These are phyloP conservation scores for Aphyosemion australe DNA, from an alignment of 2,113 vertebrate genomes.

Conservation along the genomic window DNA sequence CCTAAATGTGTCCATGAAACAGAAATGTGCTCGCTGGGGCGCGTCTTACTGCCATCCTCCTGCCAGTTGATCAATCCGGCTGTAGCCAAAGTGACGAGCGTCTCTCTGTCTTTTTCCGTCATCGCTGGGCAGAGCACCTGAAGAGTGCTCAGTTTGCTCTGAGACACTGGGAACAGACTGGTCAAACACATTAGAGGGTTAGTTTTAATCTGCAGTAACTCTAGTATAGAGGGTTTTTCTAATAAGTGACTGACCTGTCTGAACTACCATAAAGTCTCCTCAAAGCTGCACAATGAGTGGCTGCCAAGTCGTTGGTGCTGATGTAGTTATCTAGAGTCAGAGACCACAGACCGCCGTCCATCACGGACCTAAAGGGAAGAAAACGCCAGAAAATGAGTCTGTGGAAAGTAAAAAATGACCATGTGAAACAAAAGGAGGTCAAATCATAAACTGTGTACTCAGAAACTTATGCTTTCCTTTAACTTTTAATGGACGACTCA, in stretches of 20 bases:
- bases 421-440: no score
- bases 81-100: conserved; percentile 83
- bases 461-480: no score
- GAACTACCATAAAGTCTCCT: conserved; percentile 80
- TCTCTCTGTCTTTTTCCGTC: conserved; percentile 82
- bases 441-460: no score
- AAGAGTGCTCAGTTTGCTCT: conserved; percentile 87
- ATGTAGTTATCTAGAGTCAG: conserved; percentile 86
- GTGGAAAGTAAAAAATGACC: no score
- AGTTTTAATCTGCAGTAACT: neutral
- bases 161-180: conserved; percentile 89
- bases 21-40: neutral
- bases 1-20: neutral
- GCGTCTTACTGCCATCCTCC: conserved; percentile 73
- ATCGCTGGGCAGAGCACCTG: conserved; percentile 88
- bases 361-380: conserved; percentile 80
- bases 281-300: conserved; percentile 69
- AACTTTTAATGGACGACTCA: no score
- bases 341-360: conserved; percentile 89
- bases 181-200: conserved; percentile 2
- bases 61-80: conserved; percentile 88
- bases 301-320: conserved; percentile 46
- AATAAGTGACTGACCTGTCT: conserved; percentile 79
- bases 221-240: neutral
- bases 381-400: no score